These are phyloP conservation scores for Homalodisca vitripennis DNA, from an alignment of 1,140 invertebrate species.

Conservation along the genomic window DNA sequence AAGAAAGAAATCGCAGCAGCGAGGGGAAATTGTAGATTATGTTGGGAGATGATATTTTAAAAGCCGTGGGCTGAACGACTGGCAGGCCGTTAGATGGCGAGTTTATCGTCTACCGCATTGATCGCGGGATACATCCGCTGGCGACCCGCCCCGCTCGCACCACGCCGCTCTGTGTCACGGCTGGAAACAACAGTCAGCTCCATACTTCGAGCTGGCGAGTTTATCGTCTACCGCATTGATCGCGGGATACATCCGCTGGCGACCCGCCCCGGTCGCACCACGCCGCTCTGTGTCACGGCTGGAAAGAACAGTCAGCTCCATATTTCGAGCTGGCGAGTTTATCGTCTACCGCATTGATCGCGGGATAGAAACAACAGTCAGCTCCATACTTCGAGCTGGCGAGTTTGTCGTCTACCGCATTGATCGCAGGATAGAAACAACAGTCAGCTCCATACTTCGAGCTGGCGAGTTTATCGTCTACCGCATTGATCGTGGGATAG, in stretches of 20 bases:
- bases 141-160: not conserved
- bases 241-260: not conserved
- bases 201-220: not conserved
- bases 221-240: slow-evolving; percentile 4
- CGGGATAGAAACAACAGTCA: too few relatives aligned
- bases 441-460: not conserved
- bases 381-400: too few relatives aligned
- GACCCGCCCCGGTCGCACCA: not conserved
- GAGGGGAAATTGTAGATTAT: slow-evolving; percentile 20
- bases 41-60: slow-evolving; percentile 12
- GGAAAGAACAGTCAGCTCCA: too few relatives aligned
- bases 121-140: not conserved
- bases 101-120: not conserved
- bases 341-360: slow-evolving; percentile 2
- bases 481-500: not conserved
- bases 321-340: not conserved
- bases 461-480: not conserved
- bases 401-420: not conserved
- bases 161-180: not conserved
- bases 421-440: slow-evolving; percentile 1
- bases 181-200: too few relatives aligned
- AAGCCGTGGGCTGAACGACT: not conserved
- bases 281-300: not conserved
- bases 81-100: slow-evolving; percentile 1
- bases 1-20: slow-evolving; percentile 15